Percentiles rank a stretch among this genome's conserved stretches.
phyloP scores from a whole-genome alignment of 2,888 invertebrate genomes.

The Acleris laterana region DNA sequence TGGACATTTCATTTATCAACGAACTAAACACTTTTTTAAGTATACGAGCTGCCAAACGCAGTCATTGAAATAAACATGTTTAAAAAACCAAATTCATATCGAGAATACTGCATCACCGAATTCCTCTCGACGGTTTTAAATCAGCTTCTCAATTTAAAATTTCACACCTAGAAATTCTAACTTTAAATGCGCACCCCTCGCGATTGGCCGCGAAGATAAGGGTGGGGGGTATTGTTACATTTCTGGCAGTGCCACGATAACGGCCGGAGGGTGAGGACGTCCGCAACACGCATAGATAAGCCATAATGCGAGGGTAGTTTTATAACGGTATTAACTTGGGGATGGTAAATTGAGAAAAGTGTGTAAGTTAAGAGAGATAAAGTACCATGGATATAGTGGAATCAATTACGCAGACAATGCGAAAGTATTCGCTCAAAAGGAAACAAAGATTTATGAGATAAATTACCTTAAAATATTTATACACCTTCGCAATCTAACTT shows the following conservation, averaged over 20 bases:
- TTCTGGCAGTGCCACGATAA: slow-evolving; percentile 78
- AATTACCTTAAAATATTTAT: too few relatives aligned
- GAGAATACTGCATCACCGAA: too few relatives aligned
- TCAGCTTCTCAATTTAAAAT: slow-evolving; percentile 32
- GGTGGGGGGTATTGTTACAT: slow-evolving; percentile 72
- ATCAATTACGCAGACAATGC: slow-evolving; percentile 28
- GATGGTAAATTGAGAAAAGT: slow-evolving; percentile 31
- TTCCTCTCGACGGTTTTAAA: too few relatives aligned
- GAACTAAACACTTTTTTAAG: too few relatives aligned
- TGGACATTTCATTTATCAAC: too few relatives aligned
- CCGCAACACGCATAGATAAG: slow-evolving; percentile 74
- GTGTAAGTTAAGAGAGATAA: slow-evolving; percentile 32
- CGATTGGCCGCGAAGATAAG: slow-evolving; percentile 73
- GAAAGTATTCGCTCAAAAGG: neutral
- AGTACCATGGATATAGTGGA: slow-evolving; percentile 15
- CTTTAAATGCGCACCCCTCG: slow-evolving; percentile 52
- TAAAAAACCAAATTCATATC: too few relatives aligned
- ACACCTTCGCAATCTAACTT: too few relatives aligned
- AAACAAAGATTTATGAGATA: too few relatives aligned
- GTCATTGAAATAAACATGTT: too few relatives aligned
- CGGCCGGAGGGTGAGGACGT: slow-evolving; percentile 70
- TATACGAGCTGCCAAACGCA: too few relatives aligned
- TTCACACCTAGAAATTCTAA: slow-evolving; percentile 30
- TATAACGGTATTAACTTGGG: slow-evolving; percentile 52
- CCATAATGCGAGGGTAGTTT: slow-evolving; percentile 62